Evolutionary conservation across 1,140 invertebrate species (phyloP).

Genomic region (Megathymus violae): DNA sequence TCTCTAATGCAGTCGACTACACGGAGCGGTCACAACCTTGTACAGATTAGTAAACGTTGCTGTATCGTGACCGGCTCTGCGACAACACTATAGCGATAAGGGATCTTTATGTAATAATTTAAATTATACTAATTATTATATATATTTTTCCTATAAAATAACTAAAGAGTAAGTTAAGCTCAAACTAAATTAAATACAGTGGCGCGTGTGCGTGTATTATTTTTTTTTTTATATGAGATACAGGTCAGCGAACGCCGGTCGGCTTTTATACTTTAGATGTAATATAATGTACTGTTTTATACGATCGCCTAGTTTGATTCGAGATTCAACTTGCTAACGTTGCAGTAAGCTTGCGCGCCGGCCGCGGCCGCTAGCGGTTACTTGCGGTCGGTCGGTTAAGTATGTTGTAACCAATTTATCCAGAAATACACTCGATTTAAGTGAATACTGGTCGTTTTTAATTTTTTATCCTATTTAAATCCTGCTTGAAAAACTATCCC

Average conservation of each 20-base stretch:
- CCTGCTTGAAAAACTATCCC: no score
- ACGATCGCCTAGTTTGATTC: constrained; percentile 66
- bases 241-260: constrained; percentile 59
- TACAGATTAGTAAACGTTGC: constrained; percentile 54
- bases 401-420: constrained; percentile 83
- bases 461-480: constrained; percentile 41
- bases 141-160: constrained; percentile 77
- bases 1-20: constrained; percentile 47
- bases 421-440: constrained; percentile 83
- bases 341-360: constrained; percentile 62
- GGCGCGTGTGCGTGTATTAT: constrained; percentile 48
- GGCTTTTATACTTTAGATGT: constrained; percentile 75
- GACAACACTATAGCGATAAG: constrained; percentile 61
- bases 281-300: constrained; percentile 68
- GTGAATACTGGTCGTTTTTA: constrained; percentile 73
- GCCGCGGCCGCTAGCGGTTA: constrained; percentile 26
- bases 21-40: constrained; percentile 47
- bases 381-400: constrained; percentile 63
- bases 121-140: constrained; percentile 82
- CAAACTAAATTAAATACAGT: constrained; percentile 75
- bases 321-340: constrained; percentile 64
- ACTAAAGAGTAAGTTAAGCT: constrained; percentile 80
- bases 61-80: constrained; percentile 50
- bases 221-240: constrained; percentile 53
- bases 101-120: constrained; percentile 79